These are phyloP conservation scores for Octopus sinensis DNA, from an alignment of 1,140 invertebrate species.

Conservation along the genomic window DNA sequence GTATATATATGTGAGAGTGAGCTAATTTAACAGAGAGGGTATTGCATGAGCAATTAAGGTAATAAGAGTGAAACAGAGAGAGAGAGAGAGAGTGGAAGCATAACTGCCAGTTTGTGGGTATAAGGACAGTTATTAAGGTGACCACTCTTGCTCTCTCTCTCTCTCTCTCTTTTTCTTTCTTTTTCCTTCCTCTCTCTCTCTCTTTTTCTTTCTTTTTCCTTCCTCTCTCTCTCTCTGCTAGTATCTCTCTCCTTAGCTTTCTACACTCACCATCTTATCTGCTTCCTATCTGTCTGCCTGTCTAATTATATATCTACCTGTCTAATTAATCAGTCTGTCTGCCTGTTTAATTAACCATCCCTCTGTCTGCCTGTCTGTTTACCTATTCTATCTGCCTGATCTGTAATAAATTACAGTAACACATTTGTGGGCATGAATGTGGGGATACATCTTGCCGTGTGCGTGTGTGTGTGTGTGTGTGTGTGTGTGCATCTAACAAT, in stretches of 20 bases:
- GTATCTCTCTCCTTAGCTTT: conserved; percentile 8
- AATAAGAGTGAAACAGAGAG: no score
- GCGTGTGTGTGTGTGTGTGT: neutral
- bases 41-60: no score
- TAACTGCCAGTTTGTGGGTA: no score
- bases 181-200: conserved; percentile 12
- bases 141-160: neutral
- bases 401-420: neutral
- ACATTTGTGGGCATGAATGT: neutral
- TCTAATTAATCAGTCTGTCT: conserved; percentile 16
- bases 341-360: neutral
- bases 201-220: conserved; percentile 9
- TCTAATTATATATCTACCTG: neutral
- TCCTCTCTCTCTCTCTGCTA: neutral
- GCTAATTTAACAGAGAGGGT: no score
- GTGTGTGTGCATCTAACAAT: neutral
- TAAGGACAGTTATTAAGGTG: no score
- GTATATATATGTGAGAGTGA: no score
- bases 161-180: conserved; percentile 13
- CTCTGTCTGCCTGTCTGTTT: conserved; percentile 15
- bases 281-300: conserved; percentile 4
- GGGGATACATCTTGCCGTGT: neutral
- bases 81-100: no score
- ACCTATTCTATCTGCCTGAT: neutral
- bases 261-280: neutral